Evolutionary conservation across 1,140 invertebrate genomes (phyloP).

Genomic region (Panagrolaimus sp.): DNA sequence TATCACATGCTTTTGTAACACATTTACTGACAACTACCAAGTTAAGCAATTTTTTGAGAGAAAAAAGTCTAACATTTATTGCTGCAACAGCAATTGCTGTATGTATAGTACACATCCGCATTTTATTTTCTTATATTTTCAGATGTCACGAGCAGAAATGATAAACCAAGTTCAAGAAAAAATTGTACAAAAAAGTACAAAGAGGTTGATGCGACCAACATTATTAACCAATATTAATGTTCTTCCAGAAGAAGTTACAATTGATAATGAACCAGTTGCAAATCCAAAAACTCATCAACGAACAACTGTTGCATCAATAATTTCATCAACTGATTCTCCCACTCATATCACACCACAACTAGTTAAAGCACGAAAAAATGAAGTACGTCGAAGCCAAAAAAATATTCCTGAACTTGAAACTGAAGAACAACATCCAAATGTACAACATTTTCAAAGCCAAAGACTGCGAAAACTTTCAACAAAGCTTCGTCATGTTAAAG

Average conservation of each 20-base stretch:
- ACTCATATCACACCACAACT: neutral
- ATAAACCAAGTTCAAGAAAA: conserved; percentile 25
- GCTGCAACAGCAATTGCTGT: too few relatives aligned
- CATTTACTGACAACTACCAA: too few relatives aligned
- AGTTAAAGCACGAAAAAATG: neutral
- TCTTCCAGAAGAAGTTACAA: conserved; percentile 7
- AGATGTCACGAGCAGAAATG: conserved; percentile 22
- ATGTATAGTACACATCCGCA: too few relatives aligned
- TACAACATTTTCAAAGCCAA: neutral
- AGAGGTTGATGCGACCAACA: conserved; percentile 20
- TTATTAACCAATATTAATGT: conserved; percentile 29
- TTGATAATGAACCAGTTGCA: conserved; percentile 13
- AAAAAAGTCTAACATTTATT: too few relatives aligned
- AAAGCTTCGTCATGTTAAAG: conserved; percentile 17
- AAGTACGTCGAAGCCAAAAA: conserved; percentile 15
- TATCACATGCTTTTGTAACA: too few relatives aligned
- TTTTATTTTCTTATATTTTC: conserved; percentile 6
- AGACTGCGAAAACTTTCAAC: neutral
- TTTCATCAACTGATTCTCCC: neutral
- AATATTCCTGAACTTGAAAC: conserved; percentile 1
- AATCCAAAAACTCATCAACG: conserved; percentile 6
- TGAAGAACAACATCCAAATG: neutral
- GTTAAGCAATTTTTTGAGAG: too few relatives aligned
- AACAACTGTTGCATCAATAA: conserved; percentile 15
- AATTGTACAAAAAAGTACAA: conserved; percentile 17